A percentile compares a stretch with the other conserved stretches of the same genome.
phyloP scores from a whole-genome alignment of 2,113 vertebrate genomes.

The Callithrix jacchus region DNA sequence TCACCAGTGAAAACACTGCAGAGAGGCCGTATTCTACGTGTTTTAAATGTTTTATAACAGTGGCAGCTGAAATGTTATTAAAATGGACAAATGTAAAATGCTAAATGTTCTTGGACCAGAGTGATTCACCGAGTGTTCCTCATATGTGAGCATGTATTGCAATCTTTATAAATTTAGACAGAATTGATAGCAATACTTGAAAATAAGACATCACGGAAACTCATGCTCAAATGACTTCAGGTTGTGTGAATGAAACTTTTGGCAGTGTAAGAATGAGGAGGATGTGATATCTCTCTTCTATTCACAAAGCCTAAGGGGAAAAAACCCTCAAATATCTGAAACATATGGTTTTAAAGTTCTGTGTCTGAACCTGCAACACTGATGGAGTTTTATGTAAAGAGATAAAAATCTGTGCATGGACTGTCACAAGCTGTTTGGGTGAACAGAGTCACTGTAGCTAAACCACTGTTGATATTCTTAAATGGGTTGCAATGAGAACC shows the following conservation, averaged over 20 bases:
- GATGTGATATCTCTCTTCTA: conserved; percentile 68
- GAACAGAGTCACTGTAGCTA: conserved; percentile 84
- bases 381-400: conserved; percentile 88
- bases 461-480: conserved; percentile 89
- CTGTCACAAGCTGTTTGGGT: conserved; percentile 88
- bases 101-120: neutral
- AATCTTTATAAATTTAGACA: neutral
- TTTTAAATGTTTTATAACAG: conserved; percentile 14
- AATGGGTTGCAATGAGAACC: conserved; percentile 90
- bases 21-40: neutral
- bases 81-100: neutral
- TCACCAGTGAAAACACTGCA: neutral
- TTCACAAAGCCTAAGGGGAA: conserved; percentile 62
- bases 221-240: conserved; percentile 35
- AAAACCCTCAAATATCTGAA: conserved; percentile 85
- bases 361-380: conserved; percentile 80
- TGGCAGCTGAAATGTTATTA: neutral
- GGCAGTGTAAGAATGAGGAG: conserved; percentile 40
- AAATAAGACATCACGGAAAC: conserved; percentile 22
- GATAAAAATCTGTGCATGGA: conserved; percentile 89
- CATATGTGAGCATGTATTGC: neutral
- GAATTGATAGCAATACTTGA: conserved; percentile 40
- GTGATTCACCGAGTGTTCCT: neutral
- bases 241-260: conserved; percentile 51
- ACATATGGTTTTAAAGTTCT: conserved; percentile 87